phyloP scores from a whole-genome alignment of 2,797 vertebrate genomes.

The Falco berigora region DNA sequence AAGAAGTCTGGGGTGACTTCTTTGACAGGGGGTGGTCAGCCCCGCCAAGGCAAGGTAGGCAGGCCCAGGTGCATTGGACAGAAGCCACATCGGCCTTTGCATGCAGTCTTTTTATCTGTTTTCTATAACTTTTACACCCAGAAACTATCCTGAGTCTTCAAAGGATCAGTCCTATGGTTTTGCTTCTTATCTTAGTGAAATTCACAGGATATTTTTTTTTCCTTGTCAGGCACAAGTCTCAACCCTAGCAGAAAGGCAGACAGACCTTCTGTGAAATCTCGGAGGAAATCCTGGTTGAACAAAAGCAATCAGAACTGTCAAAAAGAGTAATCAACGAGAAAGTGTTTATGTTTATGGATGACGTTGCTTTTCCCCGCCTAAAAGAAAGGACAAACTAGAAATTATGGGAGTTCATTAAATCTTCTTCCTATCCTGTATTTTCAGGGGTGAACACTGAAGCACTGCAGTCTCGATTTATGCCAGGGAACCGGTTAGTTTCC shows the following conservation, averaged over 20 bases:
- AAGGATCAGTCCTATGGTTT: neutral
- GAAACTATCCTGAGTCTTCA: neutral
- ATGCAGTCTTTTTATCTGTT: neutral
- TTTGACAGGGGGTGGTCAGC: neutral
- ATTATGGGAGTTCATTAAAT: neutral
- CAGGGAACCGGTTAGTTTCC: neutral
- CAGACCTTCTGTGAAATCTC: neutral
- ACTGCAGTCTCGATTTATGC: neutral
- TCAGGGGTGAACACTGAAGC: neutral
- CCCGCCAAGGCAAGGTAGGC: rapidly evolving
- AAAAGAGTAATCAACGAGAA: neutral
- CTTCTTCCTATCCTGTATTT: neutral
- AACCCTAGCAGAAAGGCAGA: neutral
- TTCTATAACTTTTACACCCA: neutral
- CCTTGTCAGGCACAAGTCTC: neutral
- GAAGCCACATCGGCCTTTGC: neutral
- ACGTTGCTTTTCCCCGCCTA: neutral
- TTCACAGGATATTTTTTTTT: neutral
- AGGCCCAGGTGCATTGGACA: neutral
- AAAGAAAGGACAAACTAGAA: neutral
- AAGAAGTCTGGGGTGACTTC: neutral
- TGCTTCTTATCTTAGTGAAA: neutral
- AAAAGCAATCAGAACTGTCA: neutral
- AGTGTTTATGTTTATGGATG: neutral
- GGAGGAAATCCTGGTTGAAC: neutral